Conservation (phyloP, 2,888 invertebrate genomes). For the Sinelater perroti region DNA sequence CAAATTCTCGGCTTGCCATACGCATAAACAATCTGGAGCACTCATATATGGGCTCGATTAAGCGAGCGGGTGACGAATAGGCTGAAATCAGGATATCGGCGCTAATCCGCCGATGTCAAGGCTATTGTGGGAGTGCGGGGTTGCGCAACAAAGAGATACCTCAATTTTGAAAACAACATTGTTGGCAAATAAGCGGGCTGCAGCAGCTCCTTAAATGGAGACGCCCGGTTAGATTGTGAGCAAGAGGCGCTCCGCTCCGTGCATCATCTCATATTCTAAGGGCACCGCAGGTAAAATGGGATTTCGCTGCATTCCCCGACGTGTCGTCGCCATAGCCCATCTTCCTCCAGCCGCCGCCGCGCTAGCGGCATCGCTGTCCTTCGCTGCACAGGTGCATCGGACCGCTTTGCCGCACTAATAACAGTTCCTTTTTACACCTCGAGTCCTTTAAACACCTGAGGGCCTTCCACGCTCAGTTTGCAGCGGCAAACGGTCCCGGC, state of each 20-base stretch:
- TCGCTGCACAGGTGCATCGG: conserved; percentile 51
- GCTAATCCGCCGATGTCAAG: conserved; percentile 1
- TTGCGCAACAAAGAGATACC: conserved; percentile 23
- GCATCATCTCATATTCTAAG: conserved; percentile 35
- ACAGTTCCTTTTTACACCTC: conserved; percentile 58
- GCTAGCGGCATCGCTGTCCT: conserved; percentile 37
- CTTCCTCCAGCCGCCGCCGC: conserved; percentile 45
- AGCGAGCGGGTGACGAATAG: not conserved
- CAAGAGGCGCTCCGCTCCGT: conserved; percentile 20
- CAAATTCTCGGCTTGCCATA: conserved; percentile 27
- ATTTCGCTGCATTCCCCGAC: conserved; percentile 61
- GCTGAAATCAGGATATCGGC: not conserved
- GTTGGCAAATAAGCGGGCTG: conserved; percentile 24
- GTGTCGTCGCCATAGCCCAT: conserved; percentile 56
- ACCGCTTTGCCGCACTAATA: conserved; percentile 50
- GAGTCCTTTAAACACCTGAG: conserved; percentile 56
- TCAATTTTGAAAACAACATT: conserved; percentile 31
- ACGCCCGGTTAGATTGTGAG: conserved; percentile 23
- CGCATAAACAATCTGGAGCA: conserved; percentile 21
- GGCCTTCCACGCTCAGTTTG: conserved; percentile 48
- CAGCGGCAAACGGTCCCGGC: conserved; percentile 31
- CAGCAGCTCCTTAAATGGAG: conserved; percentile 4
- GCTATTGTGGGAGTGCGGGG: conserved; percentile 24
- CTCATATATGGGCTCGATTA: conserved; percentile 8
- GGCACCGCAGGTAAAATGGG: conserved; percentile 57